Base-by-base conservation (phyloP, 2,888 invertebrate species). In the Tineola bisselliella region DNA sequence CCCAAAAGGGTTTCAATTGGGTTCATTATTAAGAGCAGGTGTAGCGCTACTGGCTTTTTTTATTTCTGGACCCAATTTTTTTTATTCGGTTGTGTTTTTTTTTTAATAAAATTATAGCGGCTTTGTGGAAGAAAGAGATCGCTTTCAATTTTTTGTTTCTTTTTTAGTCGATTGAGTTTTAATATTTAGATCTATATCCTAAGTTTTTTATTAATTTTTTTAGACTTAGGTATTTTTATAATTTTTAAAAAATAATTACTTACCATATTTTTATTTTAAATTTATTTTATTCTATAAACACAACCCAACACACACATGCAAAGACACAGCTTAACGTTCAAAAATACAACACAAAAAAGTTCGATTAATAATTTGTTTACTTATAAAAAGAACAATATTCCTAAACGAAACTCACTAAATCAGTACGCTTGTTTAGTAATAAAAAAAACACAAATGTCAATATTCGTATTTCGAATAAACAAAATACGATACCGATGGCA, bases 401-500 rank as follows among this genome's bases (percentile, higher is more conserved):
- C 6, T 6, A 25, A 25, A 25, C 2, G 6, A 25, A 25, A n/a
- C n/a, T n/a, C n/a, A n/a, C n/a, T 25, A 25, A 25, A 25, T 25
- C n/a, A n/a, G n/a, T n/a, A n/a, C n/a, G 25, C 25, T 25, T 25
- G 6, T 43, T 43, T n/a, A 43, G 3, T 8, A n/a, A 43, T 61
- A 58, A 60, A 60, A 63, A 63, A 65, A 62, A 64, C 61, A 63
- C 56, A 60, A 63, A 64, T 25, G 25, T 25, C 25, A 25, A 25
- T 6, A 5, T 43, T 43, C 3, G 8, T 43, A 43, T 43, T 43
- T 43, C 43, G 43, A 43, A 48, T 3, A 48, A 67, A 61, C 63
- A 61, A 63, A 65, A 65, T 68, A 68, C 62, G 63, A 62, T 64
- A 61, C 56, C 58, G 33, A 59, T 17, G 10, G 62, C 64, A 66